Conservation (phyloP, 2,113 vertebrate genomes). For the Microtus montanus region DNA sequence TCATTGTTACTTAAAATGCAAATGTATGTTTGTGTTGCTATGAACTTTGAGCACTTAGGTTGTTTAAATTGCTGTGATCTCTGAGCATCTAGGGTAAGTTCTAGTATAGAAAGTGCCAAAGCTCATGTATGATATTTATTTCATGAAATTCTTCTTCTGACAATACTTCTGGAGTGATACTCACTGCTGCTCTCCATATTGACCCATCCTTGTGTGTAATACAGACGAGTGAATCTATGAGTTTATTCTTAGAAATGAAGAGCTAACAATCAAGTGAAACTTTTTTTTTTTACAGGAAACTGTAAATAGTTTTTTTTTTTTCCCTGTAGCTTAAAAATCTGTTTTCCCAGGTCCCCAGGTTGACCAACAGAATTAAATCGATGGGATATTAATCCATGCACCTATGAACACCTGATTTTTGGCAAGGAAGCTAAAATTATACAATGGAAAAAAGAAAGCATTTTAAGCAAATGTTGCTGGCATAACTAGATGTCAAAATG, state of each 20-base stretch:
- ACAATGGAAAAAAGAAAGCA: no score
- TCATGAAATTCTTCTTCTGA: conserved; percentile 61
- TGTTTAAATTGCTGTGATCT: not conserved
- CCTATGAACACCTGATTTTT: no score
- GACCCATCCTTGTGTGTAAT: conserved; percentile 37
- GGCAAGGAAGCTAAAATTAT: no score
- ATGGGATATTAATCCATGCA: no score
- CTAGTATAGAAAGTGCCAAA: conserved; percentile 55
- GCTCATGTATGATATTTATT: conserved; percentile 50
- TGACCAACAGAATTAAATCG: no score
- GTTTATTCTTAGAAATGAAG: conserved; percentile 43
- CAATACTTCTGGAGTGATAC: conserved; percentile 32
- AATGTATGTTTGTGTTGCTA: conserved; percentile 5
- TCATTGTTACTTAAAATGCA: not conserved
- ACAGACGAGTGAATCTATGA: conserved; percentile 19
- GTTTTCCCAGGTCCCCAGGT: not conserved
- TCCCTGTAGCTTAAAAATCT: not conserved
- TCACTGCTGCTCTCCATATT: conserved; percentile 12
- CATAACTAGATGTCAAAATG: no score
- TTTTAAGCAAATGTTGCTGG: no score
- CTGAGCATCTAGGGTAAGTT: not conserved
- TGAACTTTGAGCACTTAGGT: not conserved
- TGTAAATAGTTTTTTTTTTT: not conserved
- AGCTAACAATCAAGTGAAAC: conserved; percentile 31
- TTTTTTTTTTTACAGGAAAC: not conserved